Percentiles rank a stretch among this genome's conserved stretches.
Evolutionary conservation across 2,888 invertebrate genomes (phyloP).

Genomic region (Cistogaster globosa): DNA sequence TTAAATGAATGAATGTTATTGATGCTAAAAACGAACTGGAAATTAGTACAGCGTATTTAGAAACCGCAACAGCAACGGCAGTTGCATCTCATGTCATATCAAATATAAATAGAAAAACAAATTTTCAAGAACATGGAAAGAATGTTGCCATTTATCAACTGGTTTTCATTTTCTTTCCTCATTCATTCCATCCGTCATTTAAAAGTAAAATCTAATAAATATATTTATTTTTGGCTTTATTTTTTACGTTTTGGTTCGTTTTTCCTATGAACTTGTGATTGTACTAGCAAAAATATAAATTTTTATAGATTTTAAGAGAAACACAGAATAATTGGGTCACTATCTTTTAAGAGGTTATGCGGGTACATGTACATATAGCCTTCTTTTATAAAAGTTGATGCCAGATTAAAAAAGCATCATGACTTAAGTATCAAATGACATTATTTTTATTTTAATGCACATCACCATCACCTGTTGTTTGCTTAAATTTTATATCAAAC

Average conservation of each 20-base stretch:
- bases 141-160: background rate
- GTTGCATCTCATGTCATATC: conserved; percentile 17
- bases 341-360: conserved; percentile 33
- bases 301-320: background rate
- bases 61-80: background rate
- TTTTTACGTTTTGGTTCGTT: background rate
- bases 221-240: background rate
- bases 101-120: background rate
- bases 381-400: background rate
- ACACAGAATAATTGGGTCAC: background rate
- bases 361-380: background rate
- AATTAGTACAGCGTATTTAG: background rate
- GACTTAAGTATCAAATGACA: background rate
- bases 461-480: no score
- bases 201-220: no score
- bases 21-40: conserved; percentile 12
- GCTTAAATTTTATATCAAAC: no score
- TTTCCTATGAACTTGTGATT: no score
- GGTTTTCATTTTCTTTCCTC: background rate
- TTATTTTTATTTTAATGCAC: no score
- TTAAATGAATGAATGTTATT: conserved; percentile 9
- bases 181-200: no score
- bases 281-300: no score
- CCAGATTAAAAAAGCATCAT: background rate
- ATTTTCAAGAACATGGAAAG: background rate